Evolutionary conservation across 2,113 vertebrate genomes (phyloP).

Genomic region (Oxyruncus cristatus): DNA sequence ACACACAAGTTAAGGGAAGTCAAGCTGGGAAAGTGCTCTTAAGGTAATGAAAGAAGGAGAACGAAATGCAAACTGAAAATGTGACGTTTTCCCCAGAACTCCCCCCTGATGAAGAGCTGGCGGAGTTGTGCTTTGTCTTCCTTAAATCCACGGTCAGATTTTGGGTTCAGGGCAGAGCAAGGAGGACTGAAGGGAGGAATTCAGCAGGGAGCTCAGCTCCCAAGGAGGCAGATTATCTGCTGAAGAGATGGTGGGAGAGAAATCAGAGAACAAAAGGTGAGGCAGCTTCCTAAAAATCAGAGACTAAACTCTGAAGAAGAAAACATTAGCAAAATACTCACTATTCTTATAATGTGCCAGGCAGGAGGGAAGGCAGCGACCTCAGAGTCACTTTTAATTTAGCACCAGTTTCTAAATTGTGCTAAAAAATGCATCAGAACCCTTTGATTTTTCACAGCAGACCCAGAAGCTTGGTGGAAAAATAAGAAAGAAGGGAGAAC

Average conservation of each 20-base stretch:
- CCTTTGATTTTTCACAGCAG: not conserved
- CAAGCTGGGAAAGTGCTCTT: slow-evolving; percentile 7
- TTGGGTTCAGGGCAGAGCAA: not conserved
- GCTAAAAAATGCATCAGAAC: slow-evolving; percentile 1
- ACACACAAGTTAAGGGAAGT: not conserved
- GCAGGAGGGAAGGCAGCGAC: slow-evolving; percentile 6
- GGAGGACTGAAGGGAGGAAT: not conserved
- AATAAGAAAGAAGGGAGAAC: not conserved
- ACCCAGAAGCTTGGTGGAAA: not conserved
- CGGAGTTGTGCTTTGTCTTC: not conserved
- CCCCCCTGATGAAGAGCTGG: not conserved
- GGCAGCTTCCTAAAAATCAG: not conserved
- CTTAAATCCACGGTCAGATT: not conserved
- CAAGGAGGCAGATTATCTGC: not conserved
- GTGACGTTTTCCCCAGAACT: not conserved
- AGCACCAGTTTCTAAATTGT: not conserved
- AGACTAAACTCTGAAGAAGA: not conserved
- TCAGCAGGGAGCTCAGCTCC: not conserved
- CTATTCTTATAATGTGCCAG: not conserved
- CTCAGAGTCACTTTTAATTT: not conserved
- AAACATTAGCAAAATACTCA: not conserved
- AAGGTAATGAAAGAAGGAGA: not conserved
- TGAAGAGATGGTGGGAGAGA: not conserved
- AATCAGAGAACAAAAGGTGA: slow-evolving; percentile 35
- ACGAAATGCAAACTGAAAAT: not conserved